A percentile compares a stretch with the other conserved stretches of the same genome.
Evolutionary conservation across 2,797 vertebrate species (phyloP).

Genomic region (Parambassis ranga): DNA sequence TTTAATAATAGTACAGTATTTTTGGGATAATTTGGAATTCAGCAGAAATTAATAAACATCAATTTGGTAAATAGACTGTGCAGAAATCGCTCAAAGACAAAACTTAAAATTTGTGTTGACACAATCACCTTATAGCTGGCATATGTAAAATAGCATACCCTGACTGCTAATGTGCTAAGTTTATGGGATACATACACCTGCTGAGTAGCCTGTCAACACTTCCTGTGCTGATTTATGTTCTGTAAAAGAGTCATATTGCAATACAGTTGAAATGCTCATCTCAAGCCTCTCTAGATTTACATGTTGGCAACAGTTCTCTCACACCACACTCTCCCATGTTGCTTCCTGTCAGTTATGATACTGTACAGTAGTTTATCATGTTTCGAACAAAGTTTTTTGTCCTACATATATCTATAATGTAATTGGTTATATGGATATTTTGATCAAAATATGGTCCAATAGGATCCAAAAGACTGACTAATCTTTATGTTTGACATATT

Average conservation of each 20-base stretch:
- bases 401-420: too few relatives aligned
- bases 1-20: too few relatives aligned
- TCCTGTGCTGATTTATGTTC: constrained; percentile 4
- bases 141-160: constrained; percentile 4
- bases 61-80: not conserved
- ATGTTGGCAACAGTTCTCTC: not conserved
- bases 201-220: constrained; percentile 26
- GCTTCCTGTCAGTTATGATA: too few relatives aligned
- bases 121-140: not conserved
- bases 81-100: not conserved
- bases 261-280: constrained; percentile 18
- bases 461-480: too few relatives aligned
- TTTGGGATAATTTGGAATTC: too few relatives aligned
- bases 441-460: too few relatives aligned
- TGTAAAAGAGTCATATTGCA: constrained; percentile 10
- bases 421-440: too few relatives aligned
- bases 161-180: not conserved
- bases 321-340: not conserved
- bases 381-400: too few relatives aligned
- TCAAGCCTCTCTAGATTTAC: not conserved
- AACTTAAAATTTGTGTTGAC: too few relatives aligned
- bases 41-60: too few relatives aligned
- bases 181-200: constrained; percentile 4
- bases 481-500: too few relatives aligned
- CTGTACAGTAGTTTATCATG: too few relatives aligned